A percentile compares a stretch with the other conserved stretches of the same genome.
Conservation (phyloP, 1,140 invertebrate genomes). For the Nylanderia fulva region DNA sequence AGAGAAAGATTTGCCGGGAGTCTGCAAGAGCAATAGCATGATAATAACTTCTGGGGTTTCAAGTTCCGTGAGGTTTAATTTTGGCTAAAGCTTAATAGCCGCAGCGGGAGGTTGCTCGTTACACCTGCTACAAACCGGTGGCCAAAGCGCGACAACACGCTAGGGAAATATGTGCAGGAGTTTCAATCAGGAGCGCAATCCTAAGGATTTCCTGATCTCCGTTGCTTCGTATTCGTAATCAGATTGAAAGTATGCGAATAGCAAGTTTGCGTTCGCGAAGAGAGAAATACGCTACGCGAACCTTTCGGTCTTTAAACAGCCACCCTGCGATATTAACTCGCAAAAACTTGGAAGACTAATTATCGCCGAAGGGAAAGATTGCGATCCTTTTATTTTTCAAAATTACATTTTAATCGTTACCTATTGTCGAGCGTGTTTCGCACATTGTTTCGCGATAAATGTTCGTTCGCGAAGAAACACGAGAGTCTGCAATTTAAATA, state of each 20-base stretch:
- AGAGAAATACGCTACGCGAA: neutral
- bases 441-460: neutral
- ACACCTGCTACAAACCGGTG: conserved; percentile 71
- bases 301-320: neutral
- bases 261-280: conserved; percentile 9
- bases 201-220: conserved; percentile 59
- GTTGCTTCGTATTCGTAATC: conserved; percentile 38
- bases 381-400: neutral
- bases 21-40: conserved; percentile 56
- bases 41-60: conserved; percentile 74
- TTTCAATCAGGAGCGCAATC: conserved; percentile 72
- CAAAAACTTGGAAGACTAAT: neutral
- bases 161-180: conserved; percentile 76
- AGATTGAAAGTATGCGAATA: neutral
- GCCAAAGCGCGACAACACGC: conserved; percentile 75
- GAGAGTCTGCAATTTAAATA: conserved; percentile 20
- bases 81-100: conserved; percentile 75
- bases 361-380: neutral
- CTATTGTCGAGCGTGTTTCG: neutral
- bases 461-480: neutral
- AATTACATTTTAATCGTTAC: neutral
- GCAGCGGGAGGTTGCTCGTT: conserved; percentile 73
- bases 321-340: neutral
- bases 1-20: conserved; percentile 35
- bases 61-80: conserved; percentile 76